Percentiles rank a stretch among this genome's conserved stretches.
These are phyloP conservation scores for Zosterops pallidus DNA, from an alignment of 2,113 vertebrate species.

Conservation along the genomic window DNA sequence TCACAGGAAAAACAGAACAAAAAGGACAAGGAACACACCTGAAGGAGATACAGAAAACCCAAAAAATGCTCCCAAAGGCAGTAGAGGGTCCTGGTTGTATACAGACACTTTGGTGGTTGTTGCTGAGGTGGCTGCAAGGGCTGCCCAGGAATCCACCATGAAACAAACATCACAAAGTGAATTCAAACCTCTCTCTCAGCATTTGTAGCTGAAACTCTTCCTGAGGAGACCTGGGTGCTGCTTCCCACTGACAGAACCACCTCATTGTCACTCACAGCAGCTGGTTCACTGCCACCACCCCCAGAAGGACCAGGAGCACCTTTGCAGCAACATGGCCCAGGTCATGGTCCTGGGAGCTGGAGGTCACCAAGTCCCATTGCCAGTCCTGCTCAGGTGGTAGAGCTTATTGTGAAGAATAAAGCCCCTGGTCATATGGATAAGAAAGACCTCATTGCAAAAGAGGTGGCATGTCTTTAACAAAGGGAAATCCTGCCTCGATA, in stretches of 20 bases:
- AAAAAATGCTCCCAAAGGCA: fast-evolving
- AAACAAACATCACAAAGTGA: background rate
- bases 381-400: background rate
- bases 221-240: fast-evolving
- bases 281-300: background rate
- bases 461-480: background rate
- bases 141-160: fast-evolving
- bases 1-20: background rate
- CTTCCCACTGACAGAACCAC: fast-evolving
- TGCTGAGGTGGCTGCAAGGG: background rate
- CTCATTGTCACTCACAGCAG: background rate
- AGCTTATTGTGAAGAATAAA: background rate
- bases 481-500: background rate
- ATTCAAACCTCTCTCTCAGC: background rate
- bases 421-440: background rate
- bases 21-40: background rate
- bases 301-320: background rate
- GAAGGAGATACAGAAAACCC: background rate
- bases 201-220: background rate
- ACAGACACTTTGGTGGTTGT: background rate
- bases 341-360: background rate
- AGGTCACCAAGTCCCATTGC: background rate
- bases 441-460: background rate
- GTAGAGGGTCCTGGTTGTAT: background rate
- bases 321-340: background rate